Evolutionary conservation across 2,113 vertebrate species (phyloP).

Genomic region (Catharus minimus): DNA sequence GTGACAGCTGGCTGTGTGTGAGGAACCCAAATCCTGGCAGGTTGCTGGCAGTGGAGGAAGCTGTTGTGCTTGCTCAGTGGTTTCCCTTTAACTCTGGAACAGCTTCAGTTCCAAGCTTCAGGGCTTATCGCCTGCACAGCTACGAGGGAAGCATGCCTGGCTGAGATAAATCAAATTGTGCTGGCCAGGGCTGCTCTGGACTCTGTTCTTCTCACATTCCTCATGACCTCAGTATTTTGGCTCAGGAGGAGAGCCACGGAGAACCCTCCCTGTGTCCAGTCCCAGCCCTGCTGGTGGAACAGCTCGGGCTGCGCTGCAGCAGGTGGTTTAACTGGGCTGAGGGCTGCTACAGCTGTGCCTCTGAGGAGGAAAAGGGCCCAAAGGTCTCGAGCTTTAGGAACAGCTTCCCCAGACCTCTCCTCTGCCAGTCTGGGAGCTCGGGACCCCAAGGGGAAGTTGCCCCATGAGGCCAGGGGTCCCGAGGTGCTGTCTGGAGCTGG

Average conservation of each 20-base stretch:
- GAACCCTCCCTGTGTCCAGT: background rate
- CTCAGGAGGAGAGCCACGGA: background rate
- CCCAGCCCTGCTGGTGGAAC: rapidly evolving
- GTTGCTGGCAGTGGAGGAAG: background rate
- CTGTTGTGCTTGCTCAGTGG: background rate
- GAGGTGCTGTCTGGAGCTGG: background rate
- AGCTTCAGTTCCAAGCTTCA: background rate
- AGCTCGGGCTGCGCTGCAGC: rapidly evolving
- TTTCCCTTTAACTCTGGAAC: slow-evolving; percentile 52
- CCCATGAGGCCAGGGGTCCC: rapidly evolving
- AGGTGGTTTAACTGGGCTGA: rapidly evolving
- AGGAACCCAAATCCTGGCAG: background rate
- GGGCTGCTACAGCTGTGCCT: background rate
- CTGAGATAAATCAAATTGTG: slow-evolving; percentile 27
- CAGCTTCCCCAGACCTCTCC: background rate
- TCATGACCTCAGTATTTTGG: slow-evolving; percentile 53
- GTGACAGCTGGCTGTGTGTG: background rate
- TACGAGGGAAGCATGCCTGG: slow-evolving; percentile 53
- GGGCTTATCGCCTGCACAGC: slow-evolving; percentile 13
- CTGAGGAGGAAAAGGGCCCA: background rate
- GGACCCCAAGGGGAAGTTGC: rapidly evolving
- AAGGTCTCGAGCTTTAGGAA: background rate
- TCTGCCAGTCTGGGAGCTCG: background rate
- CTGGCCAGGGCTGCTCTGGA: slow-evolving; percentile 49
- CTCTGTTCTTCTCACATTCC: slow-evolving; percentile 57